Evolutionary conservation across 2,888 invertebrate species (phyloP), one percentile per base, ranked within the genome.

Genomic region (Epistrophe eligans): DNA sequence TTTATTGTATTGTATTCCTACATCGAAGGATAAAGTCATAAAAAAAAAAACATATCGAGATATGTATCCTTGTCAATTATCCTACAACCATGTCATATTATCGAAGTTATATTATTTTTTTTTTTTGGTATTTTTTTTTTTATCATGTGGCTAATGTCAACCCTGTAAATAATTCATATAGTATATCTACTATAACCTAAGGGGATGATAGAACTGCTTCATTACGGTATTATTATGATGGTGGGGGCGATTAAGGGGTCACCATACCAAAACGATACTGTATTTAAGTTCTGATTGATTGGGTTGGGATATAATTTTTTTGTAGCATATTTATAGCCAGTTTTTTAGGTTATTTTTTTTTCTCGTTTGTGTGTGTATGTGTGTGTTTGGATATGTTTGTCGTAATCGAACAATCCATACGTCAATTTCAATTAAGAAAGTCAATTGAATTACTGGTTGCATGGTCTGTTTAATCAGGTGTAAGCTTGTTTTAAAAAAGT

Each of bases 71-170:
- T 85, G 87, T 87, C 87, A 87, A 87, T 87, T 87, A 87, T 87
- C 87, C 83, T 66, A 79, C 87, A 83, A 87, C 87, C 87, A 87
- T 87, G 87, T 87, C 87, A 76, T 83, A 87, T 87, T 87, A 87
- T 87, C 87, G 76, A 71, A 79, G 77, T 77, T 82, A 74, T 70
- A 19, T 48, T 66, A 50, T 32, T 35, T 66, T 48, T 45, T 10
- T 24, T 24, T 24, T 24, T 3, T 24, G 24, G 4, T 64, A 5
- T 48, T 35, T 35, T 66, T n/a, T 19, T 62, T 40, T 55, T 28
- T 55, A 15, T 32, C 28, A 40, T 43, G 40, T 45, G 74, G 76
- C 76, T 83, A 76, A 83, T 76, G 79, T 83, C 83, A 79, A 83
- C 79, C 87, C 87, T 76, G 87, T 87, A 87, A 87, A 87, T 87